These are phyloP conservation scores for Epicauta chinensis DNA, from an alignment of 1,140 invertebrate species.

Conservation along the genomic window DNA sequence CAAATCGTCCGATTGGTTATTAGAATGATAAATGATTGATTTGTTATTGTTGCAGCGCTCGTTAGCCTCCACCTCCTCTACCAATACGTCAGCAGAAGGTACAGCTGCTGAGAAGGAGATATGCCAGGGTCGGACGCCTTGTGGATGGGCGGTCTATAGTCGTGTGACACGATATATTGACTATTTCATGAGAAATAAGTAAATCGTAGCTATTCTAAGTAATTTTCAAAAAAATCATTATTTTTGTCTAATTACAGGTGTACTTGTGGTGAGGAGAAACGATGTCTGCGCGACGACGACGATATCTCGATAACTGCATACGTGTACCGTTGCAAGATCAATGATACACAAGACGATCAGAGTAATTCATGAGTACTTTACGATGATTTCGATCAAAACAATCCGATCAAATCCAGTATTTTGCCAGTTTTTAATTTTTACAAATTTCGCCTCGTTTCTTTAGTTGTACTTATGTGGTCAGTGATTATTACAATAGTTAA, in stretches of 20 bases:
- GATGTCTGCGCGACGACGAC: conserved; percentile 51
- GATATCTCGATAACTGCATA: conserved; percentile 53
- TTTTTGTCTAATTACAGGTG: conserved; percentile 48
- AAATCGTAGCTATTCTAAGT: conserved; percentile 40
- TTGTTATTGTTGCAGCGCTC: conserved; percentile 2
- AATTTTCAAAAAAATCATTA: too few species aligned
- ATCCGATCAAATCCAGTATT: too few species aligned
- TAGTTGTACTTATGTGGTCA: too few species aligned
- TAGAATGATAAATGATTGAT: too few species aligned
- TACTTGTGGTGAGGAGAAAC: conserved; percentile 44
- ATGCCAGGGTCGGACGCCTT: conserved; percentile 43
- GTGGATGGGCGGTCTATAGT: conserved; percentile 59
- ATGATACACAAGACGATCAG: background rate
- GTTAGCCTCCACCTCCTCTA: background rate
- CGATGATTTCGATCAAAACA: too few species aligned
- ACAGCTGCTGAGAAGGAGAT: background rate
- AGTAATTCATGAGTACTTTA: background rate
- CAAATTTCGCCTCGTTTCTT: too few species aligned
- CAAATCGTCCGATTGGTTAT: too few species aligned
- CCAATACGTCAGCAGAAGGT: conserved; percentile 4
- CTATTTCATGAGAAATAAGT: conserved; percentile 57
- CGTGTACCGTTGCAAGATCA: conserved; percentile 48
- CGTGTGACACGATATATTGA: conserved; percentile 45
- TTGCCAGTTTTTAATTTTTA: too few species aligned
- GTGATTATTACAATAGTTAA: too few species aligned